These are phyloP conservation scores for Styela clava DNA, from an alignment of 23 tunicate species.

Conservation along the genomic window DNA sequence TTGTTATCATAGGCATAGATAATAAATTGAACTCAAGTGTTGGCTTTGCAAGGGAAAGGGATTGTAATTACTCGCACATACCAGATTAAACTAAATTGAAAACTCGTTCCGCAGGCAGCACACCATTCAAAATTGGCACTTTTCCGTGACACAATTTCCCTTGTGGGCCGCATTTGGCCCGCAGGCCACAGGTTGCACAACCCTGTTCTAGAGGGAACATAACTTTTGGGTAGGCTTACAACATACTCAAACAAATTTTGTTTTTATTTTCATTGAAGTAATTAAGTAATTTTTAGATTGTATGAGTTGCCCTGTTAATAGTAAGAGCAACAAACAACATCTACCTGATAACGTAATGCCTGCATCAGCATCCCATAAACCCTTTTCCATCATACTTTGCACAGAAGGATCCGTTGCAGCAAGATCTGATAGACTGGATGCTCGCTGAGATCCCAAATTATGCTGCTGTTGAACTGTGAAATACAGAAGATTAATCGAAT, in stretches of 20 bases:
- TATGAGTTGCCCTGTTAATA: not conserved
- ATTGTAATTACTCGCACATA: no score
- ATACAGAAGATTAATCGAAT: not conserved
- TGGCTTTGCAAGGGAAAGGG: no score
- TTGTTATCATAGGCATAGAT: no score
- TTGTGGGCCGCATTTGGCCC: not conserved
- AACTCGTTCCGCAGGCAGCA: no score
- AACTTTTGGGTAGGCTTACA: not conserved
- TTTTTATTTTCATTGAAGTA: not conserved
- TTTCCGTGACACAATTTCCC: no score
- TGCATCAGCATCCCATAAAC: slow-evolving; percentile 22
- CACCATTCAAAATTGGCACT: no score
- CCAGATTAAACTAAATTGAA: no score
- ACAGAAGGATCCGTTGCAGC: slow-evolving; percentile 68
- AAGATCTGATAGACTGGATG: slow-evolving; percentile 78
- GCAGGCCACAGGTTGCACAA: not conserved
- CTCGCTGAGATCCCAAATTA: slow-evolving; percentile 26
- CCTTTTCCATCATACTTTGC: slow-evolving; percentile 89
- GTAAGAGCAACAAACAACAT: no score
- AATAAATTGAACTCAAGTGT: no score
- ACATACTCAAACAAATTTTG: not conserved
- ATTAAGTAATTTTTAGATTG: not conserved
- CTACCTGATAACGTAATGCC: slow-evolving; percentile 19
- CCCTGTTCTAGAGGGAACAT: not conserved
- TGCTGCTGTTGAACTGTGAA: not conserved